Evolutionary conservation across 2,113 vertebrate genomes (phyloP), one percentile per base, ranked within the genome.

Genomic region (Prolemur simus): DNA sequence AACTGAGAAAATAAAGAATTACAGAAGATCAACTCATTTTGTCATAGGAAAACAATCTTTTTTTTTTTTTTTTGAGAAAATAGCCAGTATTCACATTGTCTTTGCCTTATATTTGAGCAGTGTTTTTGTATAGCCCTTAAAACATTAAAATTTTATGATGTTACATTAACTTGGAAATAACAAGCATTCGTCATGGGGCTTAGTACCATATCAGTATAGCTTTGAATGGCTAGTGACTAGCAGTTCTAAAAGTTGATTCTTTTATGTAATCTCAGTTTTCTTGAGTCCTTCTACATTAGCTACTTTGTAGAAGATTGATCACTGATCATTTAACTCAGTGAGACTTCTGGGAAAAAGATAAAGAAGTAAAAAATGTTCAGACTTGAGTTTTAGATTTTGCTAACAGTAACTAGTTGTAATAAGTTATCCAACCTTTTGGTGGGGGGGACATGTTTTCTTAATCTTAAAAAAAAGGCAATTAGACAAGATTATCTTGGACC

Each of bases 221-320:
- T 91, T 63, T 39, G 25, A 83, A n/a, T 56, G 27, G 12, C 86
- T 78, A n/a, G 34, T 54, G 73, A 45, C 58, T 21, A 37, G 17
- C 47, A 47, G 21, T 88, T 95, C 45, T 76, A 45, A 92, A 90
- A 96, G 18, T 64, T 74, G 47, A 4, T 89, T 87, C 39, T 93
- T 71, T 74, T 60, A 71, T 17, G 23, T 89, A 64, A 52, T 82
- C 56, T 94, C 66, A n/a, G 45, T 93, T 95, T 96, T 83, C 92
- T 87, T 83, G 68, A 89, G 37, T 77, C 34, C 52, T 96, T 87
- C 21, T 81, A 32, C 37, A 56, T 76, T 63, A 90, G 12, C 18
- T 95, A 37, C 45, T 81, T 87, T 27, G 76, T 94, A 63, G 45
- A 69, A 52, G 56, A 63, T 78, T 91, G 68, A 42, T 92, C 6